Evolutionary conservation across 2,113 vertebrate genomes (phyloP), one percentile per base, ranked within the genome.

Genomic region (Sarotherodon lohbergeri): DNA sequence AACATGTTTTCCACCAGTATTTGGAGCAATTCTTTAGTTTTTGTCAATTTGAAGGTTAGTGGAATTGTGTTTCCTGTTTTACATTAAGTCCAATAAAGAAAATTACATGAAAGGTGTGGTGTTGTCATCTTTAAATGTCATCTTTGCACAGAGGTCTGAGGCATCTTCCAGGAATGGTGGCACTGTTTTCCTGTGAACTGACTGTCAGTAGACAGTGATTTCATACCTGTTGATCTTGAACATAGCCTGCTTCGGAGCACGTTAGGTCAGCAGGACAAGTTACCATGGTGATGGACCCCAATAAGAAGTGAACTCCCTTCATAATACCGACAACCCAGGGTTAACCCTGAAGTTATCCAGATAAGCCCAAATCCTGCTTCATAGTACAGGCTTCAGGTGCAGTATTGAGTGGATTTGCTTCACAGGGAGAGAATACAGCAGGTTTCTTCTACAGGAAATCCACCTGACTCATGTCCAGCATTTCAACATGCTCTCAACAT

Each of bases 161-260:
- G 68, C 68, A 48, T 29, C 41, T 29, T 29, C 41, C 41, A 48
- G 0, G 1, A 73, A 73, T 73, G 39, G 41, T 73, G 8, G 24
- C 8, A 24, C 39, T 27, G 13, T 73, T 46, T 73, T 0, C 3
- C 41, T 46, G 13, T 27, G 41, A 73, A 73, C 13, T 27, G 41
- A 73, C 14, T 27, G 22, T 46, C 0, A 27, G 13, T 27, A 0
- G 24, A 22, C 13, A 0, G 0, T 14, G 6, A 73, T 0, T 73
- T 73, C 14, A 48, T 48, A 46, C 0, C 22, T 7, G 68, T 46
- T 73, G 22, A 73, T 2, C 5, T 73, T 4, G 0, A 29, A 48
- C 71, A 7, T 2, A 16, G 4, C 24, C 68, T 48, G 68, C 41
- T 27, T 46, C 2, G 0, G 68, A 7, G 14, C 1, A 29, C 1